Conservation (phyloP, 2,113 vertebrate species). For the Tachysurus fulvidraco region DNA sequence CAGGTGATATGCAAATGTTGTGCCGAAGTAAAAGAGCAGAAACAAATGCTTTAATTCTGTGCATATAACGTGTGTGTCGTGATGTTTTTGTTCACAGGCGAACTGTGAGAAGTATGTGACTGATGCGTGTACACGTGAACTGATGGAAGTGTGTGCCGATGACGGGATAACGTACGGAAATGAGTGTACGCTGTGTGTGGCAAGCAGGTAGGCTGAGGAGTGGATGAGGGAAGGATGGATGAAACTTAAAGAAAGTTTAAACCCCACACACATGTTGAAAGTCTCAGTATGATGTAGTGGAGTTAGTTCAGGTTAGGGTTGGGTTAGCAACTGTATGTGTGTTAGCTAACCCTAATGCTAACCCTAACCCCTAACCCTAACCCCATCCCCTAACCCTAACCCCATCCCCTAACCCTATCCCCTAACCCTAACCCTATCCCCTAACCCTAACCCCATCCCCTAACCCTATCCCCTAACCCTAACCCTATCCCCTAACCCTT, state of each 20-base stretch:
- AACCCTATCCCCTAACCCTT: no score
- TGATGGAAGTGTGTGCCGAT: background rate
- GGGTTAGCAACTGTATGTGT: no score
- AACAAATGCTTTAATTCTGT: background rate
- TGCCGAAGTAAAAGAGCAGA: background rate
- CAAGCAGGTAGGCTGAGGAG: background rate
- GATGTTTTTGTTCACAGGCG: background rate
- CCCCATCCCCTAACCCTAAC: no score
- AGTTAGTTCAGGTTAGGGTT: background rate
- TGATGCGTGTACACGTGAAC: background rate
- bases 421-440: no score
- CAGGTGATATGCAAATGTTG: background rate
- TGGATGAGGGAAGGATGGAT: background rate
- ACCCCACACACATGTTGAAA: no score
- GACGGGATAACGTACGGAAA: background rate
- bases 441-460: no score
- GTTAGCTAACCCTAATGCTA: no score
- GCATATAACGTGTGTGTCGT: background rate
- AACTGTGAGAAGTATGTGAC: background rate
- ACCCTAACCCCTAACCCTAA: no score
- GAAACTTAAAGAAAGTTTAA: background rate
- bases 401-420: no score
- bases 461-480: no score
- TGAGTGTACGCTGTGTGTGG: background rate
- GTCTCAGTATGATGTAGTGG: no score